Evolutionary conservation across 2,113 vertebrate species (phyloP).

Genomic region (Noctilio leporinus): DNA sequence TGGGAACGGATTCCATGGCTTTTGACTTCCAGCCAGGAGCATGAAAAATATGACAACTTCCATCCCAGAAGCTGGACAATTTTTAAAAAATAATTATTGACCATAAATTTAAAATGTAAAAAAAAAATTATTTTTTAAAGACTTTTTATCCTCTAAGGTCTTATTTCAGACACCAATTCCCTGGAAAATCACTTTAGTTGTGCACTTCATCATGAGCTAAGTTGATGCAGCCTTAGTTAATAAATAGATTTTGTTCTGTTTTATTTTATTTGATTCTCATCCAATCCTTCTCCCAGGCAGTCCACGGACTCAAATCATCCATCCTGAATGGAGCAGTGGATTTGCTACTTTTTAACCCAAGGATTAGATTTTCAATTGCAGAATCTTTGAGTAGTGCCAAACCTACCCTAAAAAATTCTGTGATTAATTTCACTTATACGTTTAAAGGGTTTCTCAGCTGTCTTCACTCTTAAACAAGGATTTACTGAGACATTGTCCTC

Average conservation of each 20-base stretch:
- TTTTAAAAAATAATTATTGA: conserved; percentile 9
- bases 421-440: conserved; percentile 43
- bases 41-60: not conserved
- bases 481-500: conserved; percentile 32
- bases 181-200: not conserved
- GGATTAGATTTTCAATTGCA: conserved; percentile 38
- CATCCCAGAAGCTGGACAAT: not conserved
- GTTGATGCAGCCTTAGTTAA: not conserved
- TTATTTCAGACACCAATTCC: conserved; percentile 1
- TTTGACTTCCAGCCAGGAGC: not conserved
- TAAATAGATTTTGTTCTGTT: not conserved
- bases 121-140: not conserved
- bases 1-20: not conserved
- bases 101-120: not conserved
- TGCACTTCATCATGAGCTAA: not conserved
- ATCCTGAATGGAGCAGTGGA: not conserved
- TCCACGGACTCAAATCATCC: not conserved
- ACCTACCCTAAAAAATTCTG: conserved; percentile 37
- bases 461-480: conserved; percentile 60
- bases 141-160: not conserved
- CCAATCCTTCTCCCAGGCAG: not conserved
- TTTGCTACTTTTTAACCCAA: conserved; percentile 30
- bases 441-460: conserved; percentile 58
- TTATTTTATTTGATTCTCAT: conserved; percentile 23
- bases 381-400: conserved; percentile 36